phyloP scores from a whole-genome alignment of 1,140 invertebrate genomes.

The Pissodes strobi region DNA sequence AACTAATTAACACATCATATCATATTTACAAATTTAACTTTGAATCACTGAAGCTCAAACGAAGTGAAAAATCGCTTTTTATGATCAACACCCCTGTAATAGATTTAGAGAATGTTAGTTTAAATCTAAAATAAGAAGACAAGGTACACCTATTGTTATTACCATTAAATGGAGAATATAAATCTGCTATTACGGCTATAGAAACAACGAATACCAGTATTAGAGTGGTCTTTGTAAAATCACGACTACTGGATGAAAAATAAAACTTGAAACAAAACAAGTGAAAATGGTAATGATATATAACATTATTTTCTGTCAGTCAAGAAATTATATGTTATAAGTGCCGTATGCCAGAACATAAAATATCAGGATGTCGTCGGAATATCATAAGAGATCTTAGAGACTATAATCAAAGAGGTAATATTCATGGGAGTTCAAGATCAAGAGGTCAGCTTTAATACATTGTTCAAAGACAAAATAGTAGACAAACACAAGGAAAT shows the following conservation, averaged over 20 bases:
- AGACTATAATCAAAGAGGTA: too few species aligned
- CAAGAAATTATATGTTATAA: not conserved
- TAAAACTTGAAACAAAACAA: not conserved
- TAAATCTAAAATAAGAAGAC: not conserved
- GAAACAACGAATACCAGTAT: not conserved
- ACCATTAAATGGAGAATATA: not conserved
- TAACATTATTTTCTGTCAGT: not conserved
- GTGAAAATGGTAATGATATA: not conserved
- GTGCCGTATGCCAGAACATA: not conserved
- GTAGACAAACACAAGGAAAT: too few species aligned
- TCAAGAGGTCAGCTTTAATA: too few species aligned
- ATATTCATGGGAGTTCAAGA: too few species aligned
- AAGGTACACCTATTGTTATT: not conserved
- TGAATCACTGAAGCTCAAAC: not conserved
- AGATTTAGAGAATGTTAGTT: not conserved
- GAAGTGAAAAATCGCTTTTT: not conserved
- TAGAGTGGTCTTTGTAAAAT: not conserved
- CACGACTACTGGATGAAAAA: not conserved
- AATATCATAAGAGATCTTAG: too few species aligned
- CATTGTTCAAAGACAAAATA: too few species aligned
- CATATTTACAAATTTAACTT: not conserved
- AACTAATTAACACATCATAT: not conserved
- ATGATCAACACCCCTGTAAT: not conserved
- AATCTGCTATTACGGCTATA: not conserved
- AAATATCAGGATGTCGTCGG: not conserved